Evolutionary conservation across 2,797 vertebrate genomes (phyloP).

Genomic region (Apogon talboti): DNA sequence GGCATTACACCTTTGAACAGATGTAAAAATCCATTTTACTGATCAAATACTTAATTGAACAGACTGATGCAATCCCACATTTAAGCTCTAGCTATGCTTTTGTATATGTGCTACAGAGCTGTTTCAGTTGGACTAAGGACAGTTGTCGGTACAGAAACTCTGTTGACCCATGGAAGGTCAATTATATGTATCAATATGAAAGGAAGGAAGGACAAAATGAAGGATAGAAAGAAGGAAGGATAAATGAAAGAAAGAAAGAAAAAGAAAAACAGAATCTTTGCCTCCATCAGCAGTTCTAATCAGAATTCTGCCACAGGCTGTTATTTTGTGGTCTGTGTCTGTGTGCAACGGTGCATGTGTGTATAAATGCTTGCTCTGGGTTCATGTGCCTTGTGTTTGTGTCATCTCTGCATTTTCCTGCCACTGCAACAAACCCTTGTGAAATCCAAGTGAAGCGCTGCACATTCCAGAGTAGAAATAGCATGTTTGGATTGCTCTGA

Average conservation of each 20-base stretch:
- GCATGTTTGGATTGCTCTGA: conserved; percentile 74
- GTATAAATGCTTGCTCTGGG: not conserved
- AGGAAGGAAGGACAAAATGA: no score
- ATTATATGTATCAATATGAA: no score
- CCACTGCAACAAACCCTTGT: conserved; percentile 52
- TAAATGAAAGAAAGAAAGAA: conserved; percentile 1
- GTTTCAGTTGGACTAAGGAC: not conserved
- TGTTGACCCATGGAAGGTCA: conserved; percentile 6
- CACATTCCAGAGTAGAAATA: conserved; percentile 73
- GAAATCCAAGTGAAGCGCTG: conserved; percentile 51
- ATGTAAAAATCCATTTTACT: no score
- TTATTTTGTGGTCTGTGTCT: conserved; percentile 65
- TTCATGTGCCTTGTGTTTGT: conserved; percentile 35
- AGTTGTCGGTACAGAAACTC: not conserved
- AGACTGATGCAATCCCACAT: no score
- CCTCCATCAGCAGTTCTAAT: conserved; percentile 77
- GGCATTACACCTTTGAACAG: no score
- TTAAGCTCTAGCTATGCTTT: no score
- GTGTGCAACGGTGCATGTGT: conserved; percentile 22
- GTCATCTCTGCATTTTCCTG: conserved; percentile 58
- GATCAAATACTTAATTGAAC: no score
- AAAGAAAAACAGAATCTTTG: conserved; percentile 37
- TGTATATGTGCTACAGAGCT: no score
- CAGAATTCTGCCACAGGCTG: conserved; percentile 60
- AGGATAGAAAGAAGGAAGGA: conserved; percentile 33